Percentiles rank a stretch among this genome's conserved stretches.
phyloP scores from a whole-genome alignment of 2,797 vertebrate species.

The Enteromius viviparus region DNA sequence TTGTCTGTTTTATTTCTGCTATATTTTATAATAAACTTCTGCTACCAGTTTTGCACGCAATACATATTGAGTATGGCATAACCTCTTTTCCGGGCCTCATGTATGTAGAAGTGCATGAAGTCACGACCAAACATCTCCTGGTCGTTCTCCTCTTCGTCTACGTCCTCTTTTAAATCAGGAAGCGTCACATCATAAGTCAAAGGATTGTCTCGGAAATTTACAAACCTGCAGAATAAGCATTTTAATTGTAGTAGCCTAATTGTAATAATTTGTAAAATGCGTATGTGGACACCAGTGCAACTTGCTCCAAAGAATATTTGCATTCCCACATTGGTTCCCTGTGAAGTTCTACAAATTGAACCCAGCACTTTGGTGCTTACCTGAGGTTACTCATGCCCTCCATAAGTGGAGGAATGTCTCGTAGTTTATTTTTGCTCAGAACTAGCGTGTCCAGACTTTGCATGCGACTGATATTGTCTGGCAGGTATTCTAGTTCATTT shows the following conservation, averaged over 20 bases:
- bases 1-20: slow-evolving; percentile 14
- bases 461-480: slow-evolving; percentile 85
- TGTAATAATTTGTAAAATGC: neutral
- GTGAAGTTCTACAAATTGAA: neutral
- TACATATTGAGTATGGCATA: slow-evolving; percentile 69
- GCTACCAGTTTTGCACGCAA: slow-evolving; percentile 55
- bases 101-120: slow-evolving; percentile 91
- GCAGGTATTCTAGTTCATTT: slow-evolving; percentile 86
- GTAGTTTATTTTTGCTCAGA: slow-evolving; percentile 87
- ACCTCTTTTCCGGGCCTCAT: slow-evolving; percentile 79
- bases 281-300: neutral
- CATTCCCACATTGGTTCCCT: neutral
- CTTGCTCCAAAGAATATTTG: neutral
- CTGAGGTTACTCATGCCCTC: slow-evolving; percentile 86
- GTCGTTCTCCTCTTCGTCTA: slow-evolving; percentile 80
- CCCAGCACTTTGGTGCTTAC: slow-evolving; percentile 65
- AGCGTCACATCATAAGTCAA: slow-evolving; percentile 83
- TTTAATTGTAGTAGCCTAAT: neutral
- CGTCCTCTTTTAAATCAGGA: slow-evolving; percentile 71
- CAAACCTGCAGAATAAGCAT: slow-evolving; percentile 81
- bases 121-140: slow-evolving; percentile 90
- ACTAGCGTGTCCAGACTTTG: slow-evolving; percentile 88
- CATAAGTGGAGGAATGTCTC: slow-evolving; percentile 88
- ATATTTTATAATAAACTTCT: slow-evolving; percentile 30
- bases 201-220: slow-evolving; percentile 96